A percentile compares a stretch with the other conserved stretches of the same genome.
These are phyloP conservation scores for Poeciliopsis gracilis DNA, from an alignment of 2,797 vertebrate species.

Conservation along the genomic window DNA sequence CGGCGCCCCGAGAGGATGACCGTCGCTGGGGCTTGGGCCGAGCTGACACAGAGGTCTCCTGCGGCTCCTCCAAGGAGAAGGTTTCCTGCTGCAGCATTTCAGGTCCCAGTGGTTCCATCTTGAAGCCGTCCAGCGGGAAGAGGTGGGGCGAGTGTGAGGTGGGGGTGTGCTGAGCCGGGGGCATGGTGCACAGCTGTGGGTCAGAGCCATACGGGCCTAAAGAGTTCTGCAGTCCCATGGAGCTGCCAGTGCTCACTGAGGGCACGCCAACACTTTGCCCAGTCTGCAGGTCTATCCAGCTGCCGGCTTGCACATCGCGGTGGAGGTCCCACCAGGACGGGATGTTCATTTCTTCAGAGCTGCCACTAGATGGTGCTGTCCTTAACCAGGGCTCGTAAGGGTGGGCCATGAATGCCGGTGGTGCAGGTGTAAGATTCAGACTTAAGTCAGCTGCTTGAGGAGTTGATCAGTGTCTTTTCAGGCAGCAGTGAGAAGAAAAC, in stretches of 20 bases:
- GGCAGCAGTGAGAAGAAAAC: conserved; percentile 23
- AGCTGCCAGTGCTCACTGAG: conserved; percentile 78
- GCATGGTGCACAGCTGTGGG: conserved; percentile 87
- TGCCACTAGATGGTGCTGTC: conserved; percentile 83
- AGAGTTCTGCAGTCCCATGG: conserved; percentile 84
- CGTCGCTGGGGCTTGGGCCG: conserved; percentile 87
- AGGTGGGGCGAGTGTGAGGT: conserved; percentile 82
- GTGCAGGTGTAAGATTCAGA: conserved; percentile 41
- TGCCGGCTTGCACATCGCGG: conserved; percentile 81
- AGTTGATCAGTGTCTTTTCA: conserved; percentile 34
- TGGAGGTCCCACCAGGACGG: conserved; percentile 95
- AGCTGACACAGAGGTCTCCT: conserved; percentile 77
- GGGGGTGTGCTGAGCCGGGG: conserved; percentile 80
- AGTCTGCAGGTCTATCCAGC: conserved; percentile 91
- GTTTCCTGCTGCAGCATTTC: conserved; percentile 83
- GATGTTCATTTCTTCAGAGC: conserved; percentile 87
- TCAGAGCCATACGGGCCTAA: conserved; percentile 88
- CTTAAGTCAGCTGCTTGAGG: conserved; percentile 30
- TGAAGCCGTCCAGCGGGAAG: conserved; percentile 83
- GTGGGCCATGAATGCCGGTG: conserved; percentile 86
- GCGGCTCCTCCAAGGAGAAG: conserved; percentile 80
- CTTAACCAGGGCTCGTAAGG: conserved; percentile 94
- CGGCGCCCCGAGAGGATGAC: conserved; percentile 85
- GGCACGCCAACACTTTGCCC: conserved; percentile 75
- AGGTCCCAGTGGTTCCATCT: conserved; percentile 86